Evolutionary conservation across 2,888 invertebrate species (phyloP).

Genomic region (Athrips mouffetella): DNA sequence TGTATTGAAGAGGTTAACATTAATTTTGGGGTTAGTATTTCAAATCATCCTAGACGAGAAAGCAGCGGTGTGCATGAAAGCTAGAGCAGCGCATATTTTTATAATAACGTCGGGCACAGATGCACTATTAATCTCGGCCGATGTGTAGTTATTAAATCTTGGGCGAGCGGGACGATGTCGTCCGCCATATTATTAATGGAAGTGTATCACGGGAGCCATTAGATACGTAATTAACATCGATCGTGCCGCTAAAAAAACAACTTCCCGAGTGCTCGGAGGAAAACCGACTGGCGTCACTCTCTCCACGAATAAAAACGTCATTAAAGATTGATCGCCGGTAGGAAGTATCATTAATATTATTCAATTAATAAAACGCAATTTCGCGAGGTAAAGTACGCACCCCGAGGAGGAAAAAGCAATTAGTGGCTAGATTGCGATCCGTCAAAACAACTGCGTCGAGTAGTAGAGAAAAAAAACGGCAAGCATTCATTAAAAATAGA

Average conservation of each 20-base stretch:
- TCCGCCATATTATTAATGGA: constrained; percentile 72
- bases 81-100: constrained; percentile 48
- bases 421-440: constrained; percentile 78
- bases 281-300: constrained; percentile 60
- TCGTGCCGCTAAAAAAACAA: constrained; percentile 57
- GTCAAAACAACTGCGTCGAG: constrained; percentile 77
- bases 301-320: constrained; percentile 73
- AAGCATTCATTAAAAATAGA: constrained; percentile 75
- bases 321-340: constrained; percentile 74
- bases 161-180: constrained; percentile 62
- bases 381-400: constrained; percentile 67
- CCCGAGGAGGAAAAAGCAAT: constrained; percentile 77
- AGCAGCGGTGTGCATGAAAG: constrained; percentile 2
- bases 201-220: constrained; percentile 78
- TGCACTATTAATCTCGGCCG: constrained; percentile 68
- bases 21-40: constrained; percentile 18
- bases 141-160: constrained; percentile 72
- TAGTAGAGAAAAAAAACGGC: constrained; percentile 67
- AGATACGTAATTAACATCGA: constrained; percentile 75
- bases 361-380: constrained; percentile 79
- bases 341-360: constrained; percentile 78
- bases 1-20: constrained; percentile 21
- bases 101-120: constrained; percentile 63
- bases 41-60: neutral
- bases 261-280: constrained; percentile 45